Base-by-base conservation (phyloP, 2,888 invertebrate species). In the Trichogramma evanescens region DNA sequence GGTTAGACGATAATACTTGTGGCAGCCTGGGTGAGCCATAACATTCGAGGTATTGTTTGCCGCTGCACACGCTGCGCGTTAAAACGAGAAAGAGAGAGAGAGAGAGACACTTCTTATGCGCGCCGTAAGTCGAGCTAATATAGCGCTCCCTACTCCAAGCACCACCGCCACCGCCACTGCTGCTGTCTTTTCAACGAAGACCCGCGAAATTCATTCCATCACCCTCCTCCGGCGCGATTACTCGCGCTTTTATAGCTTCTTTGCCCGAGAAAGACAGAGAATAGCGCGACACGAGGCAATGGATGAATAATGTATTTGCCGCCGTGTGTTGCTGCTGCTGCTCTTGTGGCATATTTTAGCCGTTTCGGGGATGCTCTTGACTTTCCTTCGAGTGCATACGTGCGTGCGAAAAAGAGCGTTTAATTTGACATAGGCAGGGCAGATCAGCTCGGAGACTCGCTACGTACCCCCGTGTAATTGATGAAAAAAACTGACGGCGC, bases 51-150 rank as follows among this genome's bases (percentile, higher is more conserved):
- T 41, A 49, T 50, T 3, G 54, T 9, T 40, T 13, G 50, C 50
- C 40, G 40, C 50, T 38, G 10, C 63, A 61, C 58, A 62, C 66
- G 58, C 67, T 62, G 53, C 26, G 45, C 51, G 46, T 58, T 48
- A 48, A 10, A 48, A 48, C 9, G 8, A 6, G 26, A 48, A 13
- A 48, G 48, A 48, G 10, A 48, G n/a, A 46, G 10, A 46, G 46
- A 46, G 46, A 46, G 46, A 46, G 5, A 46, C n/a, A 8, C 5
- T 10, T 9, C 9, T 9, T 10, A 13, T 71, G 71, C 70, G 70
- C 75, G 75, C 72, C 76, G 76, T 76, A 77, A 77, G 77, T 77
- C 74, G 76, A 77, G 75, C 76, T 77, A 77, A 77, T 77, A 76
- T 74, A 73, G 72, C 68, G 63, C 66, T 61, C 65, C 58, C 26